Evolutionary conservation across 1,140 invertebrate species (phyloP).

Genomic region (Drosophila prosaltans): DNA sequence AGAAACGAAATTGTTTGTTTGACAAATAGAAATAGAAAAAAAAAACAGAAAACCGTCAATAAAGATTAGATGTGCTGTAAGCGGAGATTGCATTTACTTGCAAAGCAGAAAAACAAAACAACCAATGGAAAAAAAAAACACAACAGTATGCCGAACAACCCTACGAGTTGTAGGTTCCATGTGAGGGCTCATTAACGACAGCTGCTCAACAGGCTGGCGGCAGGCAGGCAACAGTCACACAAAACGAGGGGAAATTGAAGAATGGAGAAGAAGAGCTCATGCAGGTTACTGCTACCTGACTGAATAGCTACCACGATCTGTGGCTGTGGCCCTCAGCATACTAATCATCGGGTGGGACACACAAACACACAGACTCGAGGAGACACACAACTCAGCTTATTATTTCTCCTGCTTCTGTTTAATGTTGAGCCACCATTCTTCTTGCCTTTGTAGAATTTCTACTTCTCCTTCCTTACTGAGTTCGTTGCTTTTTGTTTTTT

Average conservation of each 20-base stretch:
- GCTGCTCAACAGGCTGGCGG: slow-evolving; percentile 58
- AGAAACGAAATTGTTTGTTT: slow-evolving; percentile 37
- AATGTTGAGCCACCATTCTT: slow-evolving; percentile 50
- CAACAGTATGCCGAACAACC: slow-evolving; percentile 7
- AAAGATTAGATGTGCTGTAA: slow-evolving; percentile 71
- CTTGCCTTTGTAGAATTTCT: slow-evolving; percentile 21
- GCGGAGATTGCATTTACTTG: slow-evolving; percentile 69
- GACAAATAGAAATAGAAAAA: slow-evolving; percentile 15
- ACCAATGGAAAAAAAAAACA: slow-evolving; percentile 15
- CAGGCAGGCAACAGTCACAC: slow-evolving; percentile 4
- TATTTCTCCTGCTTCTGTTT: slow-evolving; percentile 75
- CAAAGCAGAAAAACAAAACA: slow-evolving; percentile 36
- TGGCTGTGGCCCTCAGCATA: slow-evolving; percentile 35
- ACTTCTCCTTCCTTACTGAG: not conserved
- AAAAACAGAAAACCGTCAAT: slow-evolving; percentile 48
- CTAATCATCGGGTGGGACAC: slow-evolving; percentile 57
- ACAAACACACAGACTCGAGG: slow-evolving; percentile 8
- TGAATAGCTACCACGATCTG: slow-evolving; percentile 25
- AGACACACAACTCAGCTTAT: slow-evolving; percentile 46
- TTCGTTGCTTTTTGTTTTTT: not conserved
- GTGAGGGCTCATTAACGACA: slow-evolving; percentile 71
- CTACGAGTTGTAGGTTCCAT: slow-evolving; percentile 25
- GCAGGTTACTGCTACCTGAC: slow-evolving; percentile 67
- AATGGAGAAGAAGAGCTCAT: slow-evolving; percentile 17
- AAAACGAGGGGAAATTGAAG: slow-evolving; percentile 16